Evolutionary conservation across 2,113 vertebrate genomes (phyloP).

Genomic region (Callocephalon fimbriatum): DNA sequence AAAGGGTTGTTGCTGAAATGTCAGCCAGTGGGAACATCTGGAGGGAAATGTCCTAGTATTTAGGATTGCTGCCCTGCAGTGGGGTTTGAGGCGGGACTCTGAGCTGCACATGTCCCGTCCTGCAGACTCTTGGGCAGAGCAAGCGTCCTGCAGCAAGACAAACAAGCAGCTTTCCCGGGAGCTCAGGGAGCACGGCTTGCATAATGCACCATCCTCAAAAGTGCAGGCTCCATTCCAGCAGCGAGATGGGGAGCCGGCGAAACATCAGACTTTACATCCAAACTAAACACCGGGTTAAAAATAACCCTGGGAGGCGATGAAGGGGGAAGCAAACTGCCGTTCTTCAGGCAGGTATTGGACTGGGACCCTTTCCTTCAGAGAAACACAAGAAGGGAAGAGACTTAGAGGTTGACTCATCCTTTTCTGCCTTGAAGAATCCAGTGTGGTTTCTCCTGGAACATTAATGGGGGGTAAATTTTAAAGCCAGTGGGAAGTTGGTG

Average conservation of each 20-base stretch:
- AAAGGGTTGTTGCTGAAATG: neutral
- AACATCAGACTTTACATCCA: neutral
- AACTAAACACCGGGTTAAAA: slow-evolving; percentile 1
- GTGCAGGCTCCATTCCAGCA: neutral
- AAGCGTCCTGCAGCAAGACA: neutral
- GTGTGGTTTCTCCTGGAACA: neutral
- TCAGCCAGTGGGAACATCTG: neutral
- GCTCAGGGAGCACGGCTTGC: neutral
- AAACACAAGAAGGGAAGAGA: neutral
- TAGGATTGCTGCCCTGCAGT: neutral
- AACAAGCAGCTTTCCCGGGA: neutral
- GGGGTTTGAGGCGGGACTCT: neutral
- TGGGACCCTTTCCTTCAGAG: neutral
- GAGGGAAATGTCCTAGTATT: neutral
- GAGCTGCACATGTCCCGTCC: neutral
- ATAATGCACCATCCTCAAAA: neutral
- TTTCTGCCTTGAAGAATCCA: neutral
- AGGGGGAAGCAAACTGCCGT: neutral
- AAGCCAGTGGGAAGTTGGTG: neutral
- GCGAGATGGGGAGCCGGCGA: neutral
- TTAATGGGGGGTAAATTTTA: neutral
- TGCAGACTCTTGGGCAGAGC: neutral
- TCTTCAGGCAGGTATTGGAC: neutral
- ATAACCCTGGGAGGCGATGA: neutral
- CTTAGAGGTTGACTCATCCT: neutral